Conservation (phyloP, 2,888 invertebrate species). For the Zele albiditarsus region DNA sequence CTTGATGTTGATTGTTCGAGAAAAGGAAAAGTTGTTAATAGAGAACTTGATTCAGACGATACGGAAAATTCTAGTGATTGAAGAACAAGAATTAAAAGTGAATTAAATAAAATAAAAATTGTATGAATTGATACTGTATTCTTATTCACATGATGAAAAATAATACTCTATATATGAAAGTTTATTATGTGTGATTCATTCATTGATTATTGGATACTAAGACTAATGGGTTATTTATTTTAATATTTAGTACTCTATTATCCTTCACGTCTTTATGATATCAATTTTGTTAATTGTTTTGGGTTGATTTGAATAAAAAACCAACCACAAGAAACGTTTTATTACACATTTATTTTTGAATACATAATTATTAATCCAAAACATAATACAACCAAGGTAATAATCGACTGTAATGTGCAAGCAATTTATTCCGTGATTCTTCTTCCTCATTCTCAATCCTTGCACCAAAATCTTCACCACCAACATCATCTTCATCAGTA, state of each 20-base stretch:
- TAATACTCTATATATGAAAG: slow-evolving; percentile 15
- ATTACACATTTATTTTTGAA: slow-evolving; percentile 1
- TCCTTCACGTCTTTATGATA: too few species aligned
- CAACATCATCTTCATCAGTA: background rate
- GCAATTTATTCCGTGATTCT: slow-evolving; percentile 57
- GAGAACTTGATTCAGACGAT: slow-evolving; percentile 64
- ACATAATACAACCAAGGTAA: slow-evolving; percentile 66
- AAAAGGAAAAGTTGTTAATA: background rate
- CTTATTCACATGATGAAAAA: too few species aligned
- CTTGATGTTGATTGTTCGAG: background rate
- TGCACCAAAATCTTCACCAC: slow-evolving; percentile 31
- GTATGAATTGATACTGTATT: too few species aligned
- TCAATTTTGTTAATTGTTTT: too few species aligned
- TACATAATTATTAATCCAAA: slow-evolving; percentile 57
- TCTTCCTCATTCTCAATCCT: slow-evolving; percentile 50
- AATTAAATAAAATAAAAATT: background rate
- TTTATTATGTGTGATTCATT: background rate
- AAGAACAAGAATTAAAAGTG: background rate
- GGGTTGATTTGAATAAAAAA: too few species aligned
- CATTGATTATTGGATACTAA: background rate
- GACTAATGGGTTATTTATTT: too few species aligned
- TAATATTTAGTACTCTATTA: too few species aligned
- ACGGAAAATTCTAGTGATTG: background rate
- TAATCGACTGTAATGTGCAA: slow-evolving; percentile 66
- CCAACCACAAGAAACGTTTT: too few species aligned